phyloP scores from a whole-genome alignment of 2,888 invertebrate genomes.

The Scotopteryx bipunctaria region DNA sequence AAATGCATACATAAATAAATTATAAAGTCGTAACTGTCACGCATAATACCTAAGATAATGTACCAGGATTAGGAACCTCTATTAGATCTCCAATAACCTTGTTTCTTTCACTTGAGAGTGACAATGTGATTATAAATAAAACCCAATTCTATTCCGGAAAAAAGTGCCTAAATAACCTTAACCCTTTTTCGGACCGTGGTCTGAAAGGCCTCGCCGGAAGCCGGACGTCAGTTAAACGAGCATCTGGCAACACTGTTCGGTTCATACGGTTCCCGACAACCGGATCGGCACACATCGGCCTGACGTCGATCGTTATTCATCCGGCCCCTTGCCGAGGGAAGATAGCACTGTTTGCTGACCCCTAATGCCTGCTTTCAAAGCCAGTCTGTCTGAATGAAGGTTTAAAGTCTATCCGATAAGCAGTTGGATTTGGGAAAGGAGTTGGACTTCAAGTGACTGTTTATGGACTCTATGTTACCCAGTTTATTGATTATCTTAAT shows the following conservation, averaged over 20 bases:
- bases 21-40: no score
- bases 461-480: no score
- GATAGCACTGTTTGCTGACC: constrained; percentile 68
- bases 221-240: constrained; percentile 5
- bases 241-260: constrained; percentile 14
- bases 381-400: constrained; percentile 22
- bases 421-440: constrained; percentile 1
- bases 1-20: no score
- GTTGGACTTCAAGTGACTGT: neutral
- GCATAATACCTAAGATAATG: no score
- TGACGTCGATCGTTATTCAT: constrained; percentile 82
- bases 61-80: no score
- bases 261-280: constrained; percentile 44
- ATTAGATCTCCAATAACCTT: no score
- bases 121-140: no score
- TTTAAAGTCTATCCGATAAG: constrained; percentile 18
- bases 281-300: constrained; percentile 77
- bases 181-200: neutral
- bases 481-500: no score
- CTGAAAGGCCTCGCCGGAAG: constrained; percentile 13
- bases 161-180: no score
- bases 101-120: no score
- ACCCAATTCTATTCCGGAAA: no score
- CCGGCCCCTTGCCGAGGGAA: constrained; percentile 64
- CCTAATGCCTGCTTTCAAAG: constrained; percentile 49